Evolutionary conservation across 2,888 invertebrate genomes (phyloP).

Genomic region (Brenthis daphne): DNA sequence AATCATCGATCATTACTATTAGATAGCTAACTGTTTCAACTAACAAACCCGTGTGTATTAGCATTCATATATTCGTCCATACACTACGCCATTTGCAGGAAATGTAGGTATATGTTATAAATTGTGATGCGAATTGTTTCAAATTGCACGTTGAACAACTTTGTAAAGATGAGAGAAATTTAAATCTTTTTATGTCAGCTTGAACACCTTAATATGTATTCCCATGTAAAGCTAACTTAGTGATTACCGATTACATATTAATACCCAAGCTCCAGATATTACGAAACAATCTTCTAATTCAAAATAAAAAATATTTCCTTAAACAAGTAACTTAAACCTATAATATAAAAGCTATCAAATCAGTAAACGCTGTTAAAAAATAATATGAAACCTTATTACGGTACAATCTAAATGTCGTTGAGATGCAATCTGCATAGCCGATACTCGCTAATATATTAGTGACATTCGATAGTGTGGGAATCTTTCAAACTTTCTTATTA

Average conservation of each 20-base stretch:
- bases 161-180: too few species aligned
- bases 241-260: too few species aligned
- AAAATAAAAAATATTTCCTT: background rate
- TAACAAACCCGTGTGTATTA: conserved; percentile 10
- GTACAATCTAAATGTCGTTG: conserved; percentile 33
- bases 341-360: background rate
- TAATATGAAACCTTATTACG: conserved; percentile 27
- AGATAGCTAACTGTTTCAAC: conserved; percentile 4
- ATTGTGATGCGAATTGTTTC: too few species aligned
- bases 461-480: conserved; percentile 34
- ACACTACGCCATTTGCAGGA: too few species aligned
- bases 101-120: too few species aligned
- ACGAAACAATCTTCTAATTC: too few species aligned
- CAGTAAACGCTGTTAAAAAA: conserved; percentile 6
- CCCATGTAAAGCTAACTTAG: too few species aligned
- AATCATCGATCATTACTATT: conserved; percentile 11
- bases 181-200: too few species aligned
- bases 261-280: background rate
- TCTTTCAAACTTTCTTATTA: conserved; percentile 28
- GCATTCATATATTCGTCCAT: background rate
- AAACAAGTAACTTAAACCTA: background rate
- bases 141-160: too few species aligned
- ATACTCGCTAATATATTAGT: conserved; percentile 33
- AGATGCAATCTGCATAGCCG: conserved; percentile 34
- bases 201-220: too few species aligned